Evolutionary conservation across 2,888 invertebrate genomes (phyloP), one percentile per base, ranked within the genome.

Genomic region (Pristionchus japonicus): DNA sequence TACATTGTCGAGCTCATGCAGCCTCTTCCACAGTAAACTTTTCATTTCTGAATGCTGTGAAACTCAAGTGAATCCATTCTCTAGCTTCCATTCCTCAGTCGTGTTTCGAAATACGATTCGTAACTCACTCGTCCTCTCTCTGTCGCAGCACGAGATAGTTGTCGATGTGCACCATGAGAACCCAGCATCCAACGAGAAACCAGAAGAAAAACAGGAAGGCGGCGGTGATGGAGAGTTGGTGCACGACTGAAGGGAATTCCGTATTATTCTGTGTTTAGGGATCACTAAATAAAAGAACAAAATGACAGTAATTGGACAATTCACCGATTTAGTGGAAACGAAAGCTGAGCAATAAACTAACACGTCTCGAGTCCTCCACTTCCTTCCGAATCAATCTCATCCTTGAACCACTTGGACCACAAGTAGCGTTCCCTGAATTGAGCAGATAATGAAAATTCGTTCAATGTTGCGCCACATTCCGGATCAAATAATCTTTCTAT

Each of bases 331-430:
- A n/a, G n/a, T n/a, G n/a, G 13, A 43, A 80, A 15, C 43, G n/a
- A 80, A 80, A 2, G 7, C 43, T n/a, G n/a, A n/a, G n/a, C n/a
- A n/a, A n/a, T n/a, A n/a, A 83, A 52, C 82, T 83, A 34, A 83
- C 82, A 83, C 7, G 82, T 52, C 52, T 83, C 82, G 11, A 83
- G 31, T 11, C 82, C 82, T 31, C 82, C 82, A 11, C 82, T 49
- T 1, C 82, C 82, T 0, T 83, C 34, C 20, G 52, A 3, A 34
- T 83, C 82, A 11, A 83, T 83, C 23, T 43, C 52, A 37, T 83
- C 82, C 52, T 83, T 83, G 52, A 83, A 83, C 82, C 82, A 83
- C n/a, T 83, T 83, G 23, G 82, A 83, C 82, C 82, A 83, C 49
- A 49, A 3, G 37, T 83, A 83, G 6, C 82, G 82, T 34, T 83